Base-by-base conservation (phyloP, 1,140 invertebrate genomes). In the Lordiphosa clarofinis region DNA sequence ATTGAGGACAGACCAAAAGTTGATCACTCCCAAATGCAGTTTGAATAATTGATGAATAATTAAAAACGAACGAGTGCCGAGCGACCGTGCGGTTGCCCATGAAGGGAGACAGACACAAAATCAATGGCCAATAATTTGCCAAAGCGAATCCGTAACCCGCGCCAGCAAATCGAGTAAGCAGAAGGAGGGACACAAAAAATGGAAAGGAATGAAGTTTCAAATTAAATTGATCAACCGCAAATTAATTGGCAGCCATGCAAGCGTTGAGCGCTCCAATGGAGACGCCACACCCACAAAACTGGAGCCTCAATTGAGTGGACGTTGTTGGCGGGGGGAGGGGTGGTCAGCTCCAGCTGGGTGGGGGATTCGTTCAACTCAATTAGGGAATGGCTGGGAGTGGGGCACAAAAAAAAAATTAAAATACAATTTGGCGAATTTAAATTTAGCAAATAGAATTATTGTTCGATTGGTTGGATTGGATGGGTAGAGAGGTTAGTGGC, bases 141-240 rank as follows among this genome's bases (percentile, higher is more conserved):
- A 74, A 74, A 87, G 61, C 73, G 72, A 64, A 72, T 72, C 63
- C 71, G 52, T 49, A 66, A 56, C 28, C 43, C 44, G 56, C 62
- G 63, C 44, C 44, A 62, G 56, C 58, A 56, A 71, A 65, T 61
- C 60, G 46, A 39, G 38, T 33, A 21, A 31, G n/a, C 15, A 15
- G 35, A 31, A 21, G 40, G 39, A 1, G 11, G 13, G 4, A 44
- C 40, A 31, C 21, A 38, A 57, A 55, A 60, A 53, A 46, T 46
- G 53, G 37, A 37, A 15, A 24, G 42, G 54, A 68, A 68, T 54
- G 76, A 62, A 72, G 71, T 70, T 76, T 61, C 68, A 87, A 87
- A 87, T 87, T 87, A 84, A 87, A 87, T 87, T 87, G 86, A 87
- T 87, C 76, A 86, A 87, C 86, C 86, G 76, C 86, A 87, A 87